phyloP scores from a whole-genome alignment of 2,888 invertebrate genomes.

The Busseola fusca region DNA sequence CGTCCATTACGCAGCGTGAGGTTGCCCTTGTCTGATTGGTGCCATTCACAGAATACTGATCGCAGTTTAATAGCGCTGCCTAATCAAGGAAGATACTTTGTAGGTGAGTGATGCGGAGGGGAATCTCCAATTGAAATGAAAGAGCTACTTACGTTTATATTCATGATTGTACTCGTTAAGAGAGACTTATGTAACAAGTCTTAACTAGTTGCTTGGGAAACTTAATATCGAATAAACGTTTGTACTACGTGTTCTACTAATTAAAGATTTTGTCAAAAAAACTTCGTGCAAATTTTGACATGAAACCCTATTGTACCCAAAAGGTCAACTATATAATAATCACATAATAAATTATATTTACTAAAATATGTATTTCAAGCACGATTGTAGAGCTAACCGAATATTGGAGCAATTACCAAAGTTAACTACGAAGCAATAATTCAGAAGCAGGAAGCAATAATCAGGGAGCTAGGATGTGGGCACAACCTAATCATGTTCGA shows the following conservation, averaged over 20 bases:
- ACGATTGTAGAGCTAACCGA: not conserved
- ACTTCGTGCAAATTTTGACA: slow-evolving; percentile 21
- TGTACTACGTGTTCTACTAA: slow-evolving; percentile 22
- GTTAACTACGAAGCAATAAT: slow-evolving; percentile 6
- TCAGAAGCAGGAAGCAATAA: slow-evolving; percentile 34
- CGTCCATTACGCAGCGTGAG: slow-evolving; percentile 53
- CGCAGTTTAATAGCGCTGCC: slow-evolving; percentile 54
- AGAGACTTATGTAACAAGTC: slow-evolving; percentile 35
- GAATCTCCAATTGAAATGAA: slow-evolving; percentile 45
- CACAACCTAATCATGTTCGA: slow-evolving; percentile 36
- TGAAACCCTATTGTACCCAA: slow-evolving; percentile 22
- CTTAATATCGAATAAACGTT: slow-evolving; percentile 42
- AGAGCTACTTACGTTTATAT: slow-evolving; percentile 46
- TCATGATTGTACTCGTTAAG: slow-evolving; percentile 28
- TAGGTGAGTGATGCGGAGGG: slow-evolving; percentile 43
- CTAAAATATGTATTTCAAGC: slow-evolving; percentile 4
- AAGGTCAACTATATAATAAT: slow-evolving; percentile 10
- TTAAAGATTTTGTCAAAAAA: slow-evolving; percentile 42
- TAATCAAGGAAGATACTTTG: slow-evolving; percentile 52
- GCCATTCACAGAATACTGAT: slow-evolving; percentile 63
- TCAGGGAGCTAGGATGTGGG: slow-evolving; percentile 22
- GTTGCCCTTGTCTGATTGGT: slow-evolving; percentile 61
- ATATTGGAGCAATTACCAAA: slow-evolving; percentile 17
- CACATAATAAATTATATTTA: too few species aligned
- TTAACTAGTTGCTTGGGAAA: slow-evolving; percentile 33